Base-by-base conservation (phyloP, 2,888 invertebrate genomes). In the Sinhomidia bicolor region DNA sequence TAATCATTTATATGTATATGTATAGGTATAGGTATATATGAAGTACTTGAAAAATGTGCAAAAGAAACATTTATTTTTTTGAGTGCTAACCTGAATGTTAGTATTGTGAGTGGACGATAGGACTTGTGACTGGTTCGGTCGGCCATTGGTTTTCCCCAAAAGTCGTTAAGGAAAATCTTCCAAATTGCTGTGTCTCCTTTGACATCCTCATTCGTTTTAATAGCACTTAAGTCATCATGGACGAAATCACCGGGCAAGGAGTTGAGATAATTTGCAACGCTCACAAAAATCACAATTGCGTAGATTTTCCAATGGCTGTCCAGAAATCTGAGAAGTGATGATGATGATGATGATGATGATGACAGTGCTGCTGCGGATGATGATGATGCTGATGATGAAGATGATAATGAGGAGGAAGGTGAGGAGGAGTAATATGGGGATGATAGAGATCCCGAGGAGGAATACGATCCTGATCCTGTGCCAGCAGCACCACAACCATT, bases 71-170 rank as follows among this genome's bases (percentile, higher is more conserved):
- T 54, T 17, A n/a, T 17, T 65, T n/a, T 36, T 65, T 12, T 29
- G 10, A 41, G 32, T 80, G 94, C 96, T 95, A 94, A 97, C 97
- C 97, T 95, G 94, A 98, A 98, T 9, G 97, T 96, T 80, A 97
- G 94, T 76, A 96, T 96, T 17, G 97, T 97, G 91, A 98, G 94
- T 57, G 98, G 97, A 92, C 97, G 95, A 94, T 97, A 97, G 81
- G 97, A 97, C 94, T 97, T 97, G 94, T 97, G 98, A 92, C 97
- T 97, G 93, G 95, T 95, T 81, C 95, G 94, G 93, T 97, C 96
- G n/a, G 95, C 95, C 96, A 98, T 97, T 44, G 96, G 96, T 83
- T 96, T 96, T n/a, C 97, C 97, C 98, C 97, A 98, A 93, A 97
- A 98, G 94, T 98, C 98, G 93, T 97, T 96, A 92, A 94, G 94